A percentile compares a stretch with the other conserved stretches of the same genome.
phyloP scores from a whole-genome alignment of 2,888 invertebrate genomes.

The Hirtodrosophila trivittata region DNA sequence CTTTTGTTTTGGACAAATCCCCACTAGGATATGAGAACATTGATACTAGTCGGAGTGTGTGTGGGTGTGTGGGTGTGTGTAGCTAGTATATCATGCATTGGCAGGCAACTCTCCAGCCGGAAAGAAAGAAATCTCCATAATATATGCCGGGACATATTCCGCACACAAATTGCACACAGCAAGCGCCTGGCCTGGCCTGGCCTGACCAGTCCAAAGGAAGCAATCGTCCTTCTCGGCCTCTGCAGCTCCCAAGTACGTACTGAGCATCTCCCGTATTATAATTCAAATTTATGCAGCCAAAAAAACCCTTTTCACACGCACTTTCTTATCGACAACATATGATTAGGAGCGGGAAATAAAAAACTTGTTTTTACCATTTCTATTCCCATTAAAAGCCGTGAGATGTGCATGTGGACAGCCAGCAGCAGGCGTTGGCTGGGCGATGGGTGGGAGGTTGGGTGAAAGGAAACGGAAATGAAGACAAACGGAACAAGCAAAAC shows the following conservation, averaged over 20 bases:
- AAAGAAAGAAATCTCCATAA: constrained; percentile 81
- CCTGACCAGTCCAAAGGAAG: constrained; percentile 44
- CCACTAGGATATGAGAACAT: constrained; percentile 59
- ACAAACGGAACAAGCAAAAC: constrained; percentile 79
- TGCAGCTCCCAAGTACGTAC: constrained; percentile 35
- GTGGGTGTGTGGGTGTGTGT: too few species aligned
- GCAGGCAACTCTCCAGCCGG: constrained; percentile 60
- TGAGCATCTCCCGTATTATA: constrained; percentile 67
- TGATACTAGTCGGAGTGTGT: too few species aligned
- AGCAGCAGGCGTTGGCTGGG: constrained; percentile 1
- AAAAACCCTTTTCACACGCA: constrained; percentile 77
- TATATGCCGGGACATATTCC: constrained; percentile 84
- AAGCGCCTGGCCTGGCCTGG: constrained; percentile 32
- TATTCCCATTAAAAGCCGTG: constrained; percentile 46
- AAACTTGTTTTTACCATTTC: constrained; percentile 27
- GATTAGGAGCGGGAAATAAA: constrained; percentile 54
- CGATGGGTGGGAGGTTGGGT: constrained; percentile 3
- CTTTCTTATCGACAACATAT: constrained; percentile 75
- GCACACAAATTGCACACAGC: constrained; percentile 84
- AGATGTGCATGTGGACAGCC: constrained; percentile 13
- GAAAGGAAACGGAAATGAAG: constrained; percentile 73
- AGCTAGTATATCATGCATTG: constrained; percentile 71
- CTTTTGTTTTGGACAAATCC: constrained; percentile 78
- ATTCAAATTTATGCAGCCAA: constrained; percentile 79
- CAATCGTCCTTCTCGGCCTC: constrained; percentile 18